Base-by-base conservation (phyloP, 2,888 invertebrate genomes). In the Pyralis farinalis region DNA sequence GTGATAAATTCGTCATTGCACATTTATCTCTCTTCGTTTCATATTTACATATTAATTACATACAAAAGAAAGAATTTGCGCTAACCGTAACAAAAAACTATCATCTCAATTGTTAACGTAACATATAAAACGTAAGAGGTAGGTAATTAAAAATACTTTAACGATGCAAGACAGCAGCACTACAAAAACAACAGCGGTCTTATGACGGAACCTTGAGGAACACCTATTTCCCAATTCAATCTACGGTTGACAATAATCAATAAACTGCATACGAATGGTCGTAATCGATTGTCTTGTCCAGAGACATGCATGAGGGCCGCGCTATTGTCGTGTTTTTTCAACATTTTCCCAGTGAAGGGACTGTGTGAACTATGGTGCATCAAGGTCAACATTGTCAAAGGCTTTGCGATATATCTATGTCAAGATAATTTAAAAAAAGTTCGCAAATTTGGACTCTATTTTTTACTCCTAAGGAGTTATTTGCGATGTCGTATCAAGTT, bases 271-370 rank as follows among this genome's bases (percentile, higher is more conserved):
- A 77, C 63, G 71, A 75, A 70, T 63, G 65, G 59, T 63, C 74
- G 65, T 86, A 86, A 86, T 86, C 85, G 78, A 86, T 85, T 86
- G 84, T 85, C 71, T 82, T 76, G 77, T 78, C 74, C 71, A 72
- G 67, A 70, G 58, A 63, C 69, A 69, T 66, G 74, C 71, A 63
- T 67, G 78, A 76, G 81, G 81, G 73, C 67, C 80, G 60, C 61
- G 62, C 76, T 64, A 85, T 87, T 87, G 86, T 84, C 60, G 56
- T 58, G 75, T 82, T 87, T 87, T 86, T 87, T 79, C 78, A 75
- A 79, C 75, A 81, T 82, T 85, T 83, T 62, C 79, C 70, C 74
- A 78, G 87, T 86, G 87, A 87, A 87, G 87, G 87, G 87, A 75
- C 80, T 79, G 85, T 84, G 82, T 79, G 85, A 84, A 85, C 79